Base-by-base conservation (phyloP, 2,888 invertebrate genomes). In the Unio pictorum region DNA sequence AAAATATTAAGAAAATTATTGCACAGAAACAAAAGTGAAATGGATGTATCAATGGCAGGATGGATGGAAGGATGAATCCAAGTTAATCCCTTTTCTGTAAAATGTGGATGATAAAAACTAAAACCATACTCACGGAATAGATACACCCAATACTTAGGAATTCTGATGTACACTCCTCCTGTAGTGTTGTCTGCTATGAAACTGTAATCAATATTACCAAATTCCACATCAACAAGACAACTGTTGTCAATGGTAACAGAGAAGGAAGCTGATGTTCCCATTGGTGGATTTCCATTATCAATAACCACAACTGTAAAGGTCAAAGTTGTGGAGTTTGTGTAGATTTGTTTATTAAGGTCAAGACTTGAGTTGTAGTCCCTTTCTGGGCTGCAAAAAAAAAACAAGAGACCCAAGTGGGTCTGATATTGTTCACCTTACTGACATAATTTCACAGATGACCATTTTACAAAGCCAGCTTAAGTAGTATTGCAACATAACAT, bases 131-230 rank as follows among this genome's bases (percentile, higher is more conserved):
- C 71, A 86, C 86, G 74, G 58, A 81, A 86, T 7, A 80, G 76
- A 61, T 78, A 75, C 45, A 81, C 77, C 61, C 76, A 84, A 67
- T 87, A 86, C 61, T 79, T 79, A 3, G 87, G 87, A 23, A 86
- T 70, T 45, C 81, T 68, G 17, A 82, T 72, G 8, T 61, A 71
- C 55, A 87, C 65, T 20, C 78, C 80, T 28, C 85, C 86, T 5
- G 80, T 83, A 5, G 73, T 60, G 6, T 69, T 65, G 71, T 85
- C 72, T 7, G 86, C 79, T 8, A 59, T 59, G 23, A 83, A 68
- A 45, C 74, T 62, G 61, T 79, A 81, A 0, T 60, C 68, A 15
- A 85, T 83, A 26, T 72, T 60, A 56, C 81, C 79, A 63, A 72
- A 84, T 34, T 81, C 69, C 18, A 81, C 83, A 63, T 78, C 80